These are phyloP conservation scores for Melipona quadrifasciata DNA, from an alignment of 1,140 invertebrate species.

Conservation along the genomic window DNA sequence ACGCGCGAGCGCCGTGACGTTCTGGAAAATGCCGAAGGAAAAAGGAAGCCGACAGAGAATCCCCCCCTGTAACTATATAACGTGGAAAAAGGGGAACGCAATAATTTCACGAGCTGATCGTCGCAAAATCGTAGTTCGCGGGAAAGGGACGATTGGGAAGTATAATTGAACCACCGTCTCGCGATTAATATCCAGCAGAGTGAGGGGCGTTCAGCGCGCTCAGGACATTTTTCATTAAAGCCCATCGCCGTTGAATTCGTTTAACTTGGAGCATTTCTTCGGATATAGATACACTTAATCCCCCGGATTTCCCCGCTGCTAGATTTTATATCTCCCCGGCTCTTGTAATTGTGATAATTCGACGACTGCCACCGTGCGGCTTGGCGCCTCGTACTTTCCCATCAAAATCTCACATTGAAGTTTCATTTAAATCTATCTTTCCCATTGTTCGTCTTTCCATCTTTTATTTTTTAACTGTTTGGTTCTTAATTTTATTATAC, in stretches of 20 bases:
- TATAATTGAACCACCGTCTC: constrained; percentile 69
- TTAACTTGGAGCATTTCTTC: constrained; percentile 63
- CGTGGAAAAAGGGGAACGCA: constrained; percentile 26
- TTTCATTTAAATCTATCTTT: neutral
- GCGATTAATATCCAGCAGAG: constrained; percentile 65
- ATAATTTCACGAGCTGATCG: constrained; percentile 67
- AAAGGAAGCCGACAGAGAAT: constrained; percentile 26
- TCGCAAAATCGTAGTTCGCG: constrained; percentile 59
- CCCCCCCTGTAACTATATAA: constrained; percentile 45
- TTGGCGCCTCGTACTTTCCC: neutral
- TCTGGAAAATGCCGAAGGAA: constrained; percentile 51
- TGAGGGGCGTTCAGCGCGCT: constrained; percentile 34
- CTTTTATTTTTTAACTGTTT: too few relatives aligned
- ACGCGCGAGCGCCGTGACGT: neutral
- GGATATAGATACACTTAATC: constrained; percentile 42
- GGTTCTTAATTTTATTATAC: too few relatives aligned
- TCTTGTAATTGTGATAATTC: constrained; percentile 34
- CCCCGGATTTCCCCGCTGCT: constrained; percentile 7
- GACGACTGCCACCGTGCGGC: neutral
- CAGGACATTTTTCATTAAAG: constrained; percentile 67
- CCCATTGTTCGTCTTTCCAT: neutral
- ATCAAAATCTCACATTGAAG: neutral
- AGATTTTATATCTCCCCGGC: constrained; percentile 17
- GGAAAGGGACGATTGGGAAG: constrained; percentile 65
- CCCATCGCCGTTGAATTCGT: constrained; percentile 60